Base-by-base conservation (phyloP, 1,140 invertebrate species). In the Eueides isabella region DNA sequence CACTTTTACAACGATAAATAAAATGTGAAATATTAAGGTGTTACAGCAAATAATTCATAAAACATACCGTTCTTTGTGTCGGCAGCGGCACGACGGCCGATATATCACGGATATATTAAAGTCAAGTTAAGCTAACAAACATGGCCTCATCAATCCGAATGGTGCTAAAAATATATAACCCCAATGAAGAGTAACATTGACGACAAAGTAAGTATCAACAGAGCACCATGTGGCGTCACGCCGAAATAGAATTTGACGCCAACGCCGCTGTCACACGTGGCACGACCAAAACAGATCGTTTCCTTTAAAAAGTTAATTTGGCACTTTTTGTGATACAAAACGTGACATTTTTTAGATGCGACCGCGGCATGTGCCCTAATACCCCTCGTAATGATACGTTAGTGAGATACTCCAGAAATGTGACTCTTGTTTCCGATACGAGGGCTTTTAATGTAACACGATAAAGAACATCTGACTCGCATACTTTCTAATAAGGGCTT, bases 291-390 rank as follows among this genome's bases (percentile, higher is more conserved):
- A 92, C 89, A 90, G 89, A 92, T 92, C 82, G 89, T 90, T 92
- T 91, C 89, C 90, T 92, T 88, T 91, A 90, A 92, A 92, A 91
- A 92, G 88, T 91, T 91, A 91, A 92, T 92, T 91, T 90, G 87
- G 83, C 82, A 78, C 79, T 92, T 92, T 91, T 91, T 87, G 83
- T 88, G 72, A 67, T 81, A 91, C 82, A 90, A 90, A 90, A 90
- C 84, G 85, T 79, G 77, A 80, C 78, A 89, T 87, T 92, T 91
- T 91, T 91, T 89, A 85, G 69, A 76, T 80, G 76, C 78, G 74
- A 83, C 77, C 80, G 79, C 81, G 82, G 85, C 90, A 92, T 90
- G 86, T 91, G 90, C 85, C 61, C 61, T 62, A 62, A 62, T 29
- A 30, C 61, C 81, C 78, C 80, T 79, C 75, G 78, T 91, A 91